Evolutionary conservation across 2,888 invertebrate species (phyloP).

Genomic region (Drosophila lacicola): DNA sequence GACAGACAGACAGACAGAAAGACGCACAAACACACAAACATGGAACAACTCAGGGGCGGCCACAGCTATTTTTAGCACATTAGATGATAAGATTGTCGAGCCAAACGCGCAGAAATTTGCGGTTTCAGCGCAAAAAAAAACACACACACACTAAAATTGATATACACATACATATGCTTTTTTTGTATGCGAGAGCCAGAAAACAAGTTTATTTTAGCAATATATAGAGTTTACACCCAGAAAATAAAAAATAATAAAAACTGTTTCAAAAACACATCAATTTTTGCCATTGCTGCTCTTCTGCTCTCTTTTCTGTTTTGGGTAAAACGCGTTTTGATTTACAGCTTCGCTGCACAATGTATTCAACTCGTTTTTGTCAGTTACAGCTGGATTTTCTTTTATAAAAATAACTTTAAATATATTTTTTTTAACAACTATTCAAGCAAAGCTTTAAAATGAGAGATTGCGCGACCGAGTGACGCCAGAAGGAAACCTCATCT

Average conservation of each 20-base stretch:
- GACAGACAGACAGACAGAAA: conserved; percentile 29
- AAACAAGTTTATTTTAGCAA: conserved; percentile 59
- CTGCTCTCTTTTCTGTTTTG: conserved; percentile 1
- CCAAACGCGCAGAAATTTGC: conserved; percentile 71
- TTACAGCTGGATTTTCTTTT: conserved; percentile 37
- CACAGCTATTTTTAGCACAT: conserved; percentile 69
- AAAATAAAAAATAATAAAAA: conserved; percentile 21
- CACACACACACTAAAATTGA: conserved; percentile 35
- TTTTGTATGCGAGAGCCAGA: conserved; percentile 35
- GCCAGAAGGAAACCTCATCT: too few species aligned
- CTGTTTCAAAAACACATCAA: conserved; percentile 44
- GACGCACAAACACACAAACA: conserved; percentile 12
- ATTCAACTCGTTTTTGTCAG: conserved; percentile 39
- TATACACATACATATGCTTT: conserved; percentile 33
- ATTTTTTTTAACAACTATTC: conserved; percentile 6
- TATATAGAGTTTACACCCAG: conserved; percentile 50
- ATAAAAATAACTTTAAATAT: conserved; percentile 7
- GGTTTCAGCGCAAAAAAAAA: conserved; percentile 60
- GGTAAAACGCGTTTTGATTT: conserved; percentile 48
- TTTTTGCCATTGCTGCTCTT: conserved; percentile 28
- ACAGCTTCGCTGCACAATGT: conserved; percentile 40
- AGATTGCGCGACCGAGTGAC: too few species aligned
- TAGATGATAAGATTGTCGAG: conserved; percentile 75
- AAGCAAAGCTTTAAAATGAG: conserved; percentile 13
- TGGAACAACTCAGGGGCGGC: conserved; percentile 65